A percentile compares a stretch with the other conserved stretches of the same genome.
These are phyloP conservation scores for Limnephilus lunatus DNA, from an alignment of 2,888 invertebrate genomes.

Conservation along the genomic window DNA sequence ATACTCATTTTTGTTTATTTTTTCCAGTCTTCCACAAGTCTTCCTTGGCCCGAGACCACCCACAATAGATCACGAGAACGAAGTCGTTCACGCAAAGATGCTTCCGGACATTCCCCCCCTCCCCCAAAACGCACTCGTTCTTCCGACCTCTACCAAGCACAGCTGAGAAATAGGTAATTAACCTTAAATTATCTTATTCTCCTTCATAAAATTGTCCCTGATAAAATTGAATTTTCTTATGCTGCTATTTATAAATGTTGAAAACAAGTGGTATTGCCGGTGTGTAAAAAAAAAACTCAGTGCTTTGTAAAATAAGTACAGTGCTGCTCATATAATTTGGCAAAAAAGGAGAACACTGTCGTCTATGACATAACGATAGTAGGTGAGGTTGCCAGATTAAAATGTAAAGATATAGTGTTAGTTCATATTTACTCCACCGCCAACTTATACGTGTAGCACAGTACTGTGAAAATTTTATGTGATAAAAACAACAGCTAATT, in stretches of 20 bases:
- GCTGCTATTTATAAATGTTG: neutral
- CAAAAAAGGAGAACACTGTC: too few relatives aligned
- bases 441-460: too few relatives aligned
- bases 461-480: neutral
- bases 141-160: conserved; percentile 82
- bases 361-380: neutral
- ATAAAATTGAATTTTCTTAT: neutral
- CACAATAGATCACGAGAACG: conserved; percentile 71
- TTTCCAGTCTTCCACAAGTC: conserved; percentile 77
- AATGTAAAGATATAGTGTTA: too few relatives aligned
- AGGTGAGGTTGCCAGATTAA: too few relatives aligned
- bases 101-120: conserved; percentile 76
- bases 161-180: conserved; percentile 75
- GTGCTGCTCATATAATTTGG: too few relatives aligned
- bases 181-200: neutral
- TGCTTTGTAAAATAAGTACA: neutral
- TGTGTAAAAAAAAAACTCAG: neutral
- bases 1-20: neutral
- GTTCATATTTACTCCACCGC: too few relatives aligned
- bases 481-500: neutral
- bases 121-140: conserved; percentile 85
- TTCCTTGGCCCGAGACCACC: conserved; percentile 77
- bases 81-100: conserved; percentile 75
- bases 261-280: neutral
- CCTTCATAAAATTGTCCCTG: neutral